These are phyloP conservation scores for Dysmachus trigonus DNA, from an alignment of 2,888 invertebrate species.

Conservation along the genomic window DNA sequence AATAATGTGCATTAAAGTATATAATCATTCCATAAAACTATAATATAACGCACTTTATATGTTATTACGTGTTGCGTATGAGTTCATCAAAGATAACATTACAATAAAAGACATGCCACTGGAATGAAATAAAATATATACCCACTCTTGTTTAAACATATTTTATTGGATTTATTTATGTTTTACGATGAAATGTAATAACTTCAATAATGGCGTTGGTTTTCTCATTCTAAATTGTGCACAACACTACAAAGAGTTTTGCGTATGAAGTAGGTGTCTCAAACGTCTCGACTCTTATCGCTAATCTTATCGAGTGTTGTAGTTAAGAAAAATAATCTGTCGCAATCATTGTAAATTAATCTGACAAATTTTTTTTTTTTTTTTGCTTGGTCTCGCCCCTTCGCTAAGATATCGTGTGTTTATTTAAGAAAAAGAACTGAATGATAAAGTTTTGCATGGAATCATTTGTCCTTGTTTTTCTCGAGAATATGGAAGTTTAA, in stretches of 20 bases:
- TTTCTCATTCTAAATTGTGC: not conserved
- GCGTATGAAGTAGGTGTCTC: not conserved
- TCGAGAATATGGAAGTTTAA: not conserved
- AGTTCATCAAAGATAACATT: no score
- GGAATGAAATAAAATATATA: not conserved
- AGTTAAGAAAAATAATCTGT: conserved; percentile 5
- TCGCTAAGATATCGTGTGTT: not conserved
- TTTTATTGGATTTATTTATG: not conserved
- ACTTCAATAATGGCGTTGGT: not conserved
- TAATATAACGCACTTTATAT: no score
- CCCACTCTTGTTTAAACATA: not conserved
- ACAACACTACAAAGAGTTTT: not conserved
- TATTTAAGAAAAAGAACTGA: not conserved
- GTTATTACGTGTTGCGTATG: no score
- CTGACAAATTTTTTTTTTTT: not conserved
- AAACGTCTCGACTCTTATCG: not conserved
- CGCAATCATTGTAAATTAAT: conserved; percentile 27
- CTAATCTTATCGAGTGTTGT: conserved; percentile 2
- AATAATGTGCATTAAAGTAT: no score
- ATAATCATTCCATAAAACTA: no score
- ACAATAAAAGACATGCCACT: no score
- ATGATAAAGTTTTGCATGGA: not conserved
- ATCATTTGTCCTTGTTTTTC: not conserved
- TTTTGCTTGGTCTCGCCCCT: not conserved
- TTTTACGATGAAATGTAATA: not conserved